These are phyloP conservation scores for Callimorpha dominula DNA, from an alignment of 2,888 invertebrate genomes.

Conservation along the genomic window DNA sequence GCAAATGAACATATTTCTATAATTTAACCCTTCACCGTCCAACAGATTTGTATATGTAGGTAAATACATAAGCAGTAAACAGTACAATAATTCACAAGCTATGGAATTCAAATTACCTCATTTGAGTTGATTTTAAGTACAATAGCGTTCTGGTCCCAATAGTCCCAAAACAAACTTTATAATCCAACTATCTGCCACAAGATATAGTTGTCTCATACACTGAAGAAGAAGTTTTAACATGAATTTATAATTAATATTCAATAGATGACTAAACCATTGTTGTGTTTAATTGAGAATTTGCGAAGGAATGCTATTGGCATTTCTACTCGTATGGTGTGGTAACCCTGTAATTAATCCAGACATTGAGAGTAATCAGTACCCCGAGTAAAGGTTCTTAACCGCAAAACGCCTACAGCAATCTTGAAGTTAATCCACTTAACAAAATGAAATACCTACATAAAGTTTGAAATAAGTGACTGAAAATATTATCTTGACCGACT, in stretches of 20 bases:
- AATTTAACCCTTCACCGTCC: not conserved
- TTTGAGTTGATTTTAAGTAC: not conserved
- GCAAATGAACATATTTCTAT: too few relatives aligned
- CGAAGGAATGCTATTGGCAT: not conserved
- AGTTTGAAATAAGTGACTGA: too few relatives aligned
- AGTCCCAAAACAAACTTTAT: slow-evolving; percentile 5
- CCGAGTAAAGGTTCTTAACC: too few relatives aligned
- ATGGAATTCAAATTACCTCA: not conserved
- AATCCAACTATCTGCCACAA: not conserved
- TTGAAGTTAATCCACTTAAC: too few relatives aligned
- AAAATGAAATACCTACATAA: too few relatives aligned
- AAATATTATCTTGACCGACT: too few relatives aligned
- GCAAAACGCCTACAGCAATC: too few relatives aligned
- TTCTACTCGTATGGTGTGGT: not conserved
- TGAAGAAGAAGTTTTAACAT: slow-evolving; percentile 1
- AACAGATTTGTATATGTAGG: not conserved
- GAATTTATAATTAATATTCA: slow-evolving; percentile 16
- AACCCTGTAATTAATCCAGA: not conserved
- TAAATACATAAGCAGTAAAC: not conserved
- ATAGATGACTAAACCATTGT: not conserved
- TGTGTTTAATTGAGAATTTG: not conserved
- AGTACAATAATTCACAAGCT: not conserved
- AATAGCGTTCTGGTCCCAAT: slow-evolving; percentile 6
- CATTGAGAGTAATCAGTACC: too few relatives aligned
- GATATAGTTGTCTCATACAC: slow-evolving; percentile 10